Base-by-base conservation (phyloP, 2,888 invertebrate genomes). In the Torymus texanus region DNA sequence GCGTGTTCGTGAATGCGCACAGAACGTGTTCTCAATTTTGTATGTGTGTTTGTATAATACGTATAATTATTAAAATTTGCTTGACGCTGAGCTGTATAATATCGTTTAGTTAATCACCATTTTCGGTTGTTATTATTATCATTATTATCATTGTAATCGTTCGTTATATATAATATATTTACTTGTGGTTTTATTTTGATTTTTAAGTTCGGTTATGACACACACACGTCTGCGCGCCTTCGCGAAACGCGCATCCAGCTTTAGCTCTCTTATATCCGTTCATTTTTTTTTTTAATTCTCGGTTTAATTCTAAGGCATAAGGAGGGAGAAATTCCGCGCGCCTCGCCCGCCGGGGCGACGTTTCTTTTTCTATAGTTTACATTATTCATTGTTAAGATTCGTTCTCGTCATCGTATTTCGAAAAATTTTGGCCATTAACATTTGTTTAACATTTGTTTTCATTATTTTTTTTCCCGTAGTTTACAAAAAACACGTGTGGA, bases 1-100 rank as follows among this genome's bases (percentile, higher is more conserved):
- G 18, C 71, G 65, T 55, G 61, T 68, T 68, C 66, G 75, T 75
- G 79, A 79, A 79, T 61, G 63, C 79, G 79, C 71, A 79, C 79
- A 79, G 79, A 71, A 63, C 68, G 18, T 4, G 63, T 51, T 18
- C 4, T n/a, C 53, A 16, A 29, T 21, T 21, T 21, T 21, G 21
- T 21, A 21, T 21, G 21, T 24, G n/a, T 53, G 11, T 24, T 12
- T 53, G 11, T 10, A 59, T 50, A 55, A 16, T 55, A 14, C 53
- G 59, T 53, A 67, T 53, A 67, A 68, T 41, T 41, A 41, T 41
- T 41, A 41, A 41, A 41, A 41, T 41, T 41, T 41, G 41, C 29
- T 29, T 29, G 29, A n/a, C 29, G 29, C 5, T 5, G 29, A 29
- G 29, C 29, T 29, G 29, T 29, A 29, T 29, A 29, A 29, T 29